Percentiles rank a stretch among this genome's conserved stretches.
phyloP scores from a whole-genome alignment of 1,140 invertebrate genomes.

The Lepidostoma basale region DNA sequence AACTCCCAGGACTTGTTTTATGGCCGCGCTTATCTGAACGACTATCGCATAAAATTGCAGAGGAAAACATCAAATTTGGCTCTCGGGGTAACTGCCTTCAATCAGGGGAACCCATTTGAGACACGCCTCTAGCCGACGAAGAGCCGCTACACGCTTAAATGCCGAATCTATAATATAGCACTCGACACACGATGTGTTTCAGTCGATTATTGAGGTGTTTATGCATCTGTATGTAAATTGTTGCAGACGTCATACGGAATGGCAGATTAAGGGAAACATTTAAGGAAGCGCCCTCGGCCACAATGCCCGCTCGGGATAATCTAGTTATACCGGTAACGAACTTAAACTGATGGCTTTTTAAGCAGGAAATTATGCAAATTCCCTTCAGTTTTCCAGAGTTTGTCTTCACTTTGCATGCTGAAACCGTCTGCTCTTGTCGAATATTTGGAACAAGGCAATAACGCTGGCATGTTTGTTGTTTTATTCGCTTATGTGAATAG shows the following conservation, averaged over 20 bases:
- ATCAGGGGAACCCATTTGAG: background rate
- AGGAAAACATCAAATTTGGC: constrained; percentile 6
- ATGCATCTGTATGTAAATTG: constrained; percentile 9
- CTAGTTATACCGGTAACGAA: constrained; percentile 6
- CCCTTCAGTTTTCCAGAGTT: background rate
- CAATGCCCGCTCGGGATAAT: background rate
- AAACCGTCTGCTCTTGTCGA: constrained; percentile 19
- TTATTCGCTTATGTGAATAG: constrained; percentile 1
- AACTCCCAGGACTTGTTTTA: constrained; percentile 17
- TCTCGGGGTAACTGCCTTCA: background rate
- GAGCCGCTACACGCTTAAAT: background rate
- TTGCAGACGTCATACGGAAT: background rate
- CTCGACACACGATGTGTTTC: background rate
- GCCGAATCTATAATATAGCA: background rate
- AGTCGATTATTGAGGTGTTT: background rate
- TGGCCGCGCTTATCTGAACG: constrained; percentile 18
- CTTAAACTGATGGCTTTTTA: constrained; percentile 14
- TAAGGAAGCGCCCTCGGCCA: background rate
- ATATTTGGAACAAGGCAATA: constrained; percentile 26
- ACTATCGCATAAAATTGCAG: constrained; percentile 19
- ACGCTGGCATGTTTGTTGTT: background rate
- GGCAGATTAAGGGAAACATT: background rate
- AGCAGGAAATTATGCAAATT: constrained; percentile 19
- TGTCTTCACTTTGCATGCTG: constrained; percentile 3
- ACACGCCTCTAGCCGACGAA: background rate